These are phyloP conservation scores for Malurus alboscapulatus DNA, from an alignment of 2,113 vertebrate species.

Conservation along the genomic window DNA sequence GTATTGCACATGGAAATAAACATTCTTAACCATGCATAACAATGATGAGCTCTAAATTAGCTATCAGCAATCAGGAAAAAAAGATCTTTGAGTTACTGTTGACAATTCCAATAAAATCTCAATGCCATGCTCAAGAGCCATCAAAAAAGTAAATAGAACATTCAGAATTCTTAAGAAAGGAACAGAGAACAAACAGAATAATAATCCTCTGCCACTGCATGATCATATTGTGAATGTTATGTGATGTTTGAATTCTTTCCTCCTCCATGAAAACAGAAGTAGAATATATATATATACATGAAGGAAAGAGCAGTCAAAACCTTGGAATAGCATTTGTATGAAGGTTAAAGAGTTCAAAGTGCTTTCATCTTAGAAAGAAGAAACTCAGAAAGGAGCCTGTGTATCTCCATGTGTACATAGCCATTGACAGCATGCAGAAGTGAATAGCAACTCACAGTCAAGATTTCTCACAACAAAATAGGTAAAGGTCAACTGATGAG, in stretches of 20 bases:
- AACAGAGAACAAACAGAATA: background rate
- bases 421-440: background rate
- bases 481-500: background rate
- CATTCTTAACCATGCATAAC: background rate
- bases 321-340: background rate
- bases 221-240: background rate
- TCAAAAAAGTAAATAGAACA: background rate
- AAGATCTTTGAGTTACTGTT: background rate
- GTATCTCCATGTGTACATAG: background rate
- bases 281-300: background rate
- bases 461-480: background rate
- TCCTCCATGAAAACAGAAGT: background rate
- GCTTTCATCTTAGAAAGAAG: background rate
- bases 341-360: background rate
- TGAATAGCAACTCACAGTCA: background rate
- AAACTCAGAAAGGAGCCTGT: background rate
- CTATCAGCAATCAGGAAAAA: background rate
- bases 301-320: background rate
- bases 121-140: background rate
- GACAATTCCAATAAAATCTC: slow-evolving; percentile 10
- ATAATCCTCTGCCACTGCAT: background rate
- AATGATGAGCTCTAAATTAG: slow-evolving; percentile 12
- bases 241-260: background rate
- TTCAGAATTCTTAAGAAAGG: background rate
- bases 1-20: background rate